Evolutionary conservation across 2,113 vertebrate species (phyloP).

Genomic region (Castor canadensis): DNA sequence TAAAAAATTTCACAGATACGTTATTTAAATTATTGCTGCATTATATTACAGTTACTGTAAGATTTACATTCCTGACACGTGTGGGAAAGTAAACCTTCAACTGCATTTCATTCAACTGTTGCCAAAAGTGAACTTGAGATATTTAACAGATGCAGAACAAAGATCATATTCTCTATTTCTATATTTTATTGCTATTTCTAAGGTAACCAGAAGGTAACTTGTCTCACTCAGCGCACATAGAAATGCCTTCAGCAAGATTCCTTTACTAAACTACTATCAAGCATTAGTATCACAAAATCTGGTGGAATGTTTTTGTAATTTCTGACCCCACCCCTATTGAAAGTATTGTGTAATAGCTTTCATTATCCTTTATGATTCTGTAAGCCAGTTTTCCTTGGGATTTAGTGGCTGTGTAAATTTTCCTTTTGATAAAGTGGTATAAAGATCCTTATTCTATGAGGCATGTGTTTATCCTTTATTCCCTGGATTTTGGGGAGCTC

Average conservation of each 20-base stretch:
- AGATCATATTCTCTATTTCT: neutral
- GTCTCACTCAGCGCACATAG: neutral
- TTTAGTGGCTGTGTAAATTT: neutral
- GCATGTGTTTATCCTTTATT: neutral
- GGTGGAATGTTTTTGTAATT: conserved; percentile 2
- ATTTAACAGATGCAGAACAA: neutral
- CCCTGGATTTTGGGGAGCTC: conserved; percentile 10
- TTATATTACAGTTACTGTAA: neutral
- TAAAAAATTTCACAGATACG: neutral
- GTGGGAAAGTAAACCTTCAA: neutral
- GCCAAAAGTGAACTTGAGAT: neutral
- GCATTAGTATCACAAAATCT: conserved; percentile 10
- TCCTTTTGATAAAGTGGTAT: conserved; percentile 7
- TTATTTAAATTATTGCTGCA: neutral
- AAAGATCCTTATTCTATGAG: neutral
- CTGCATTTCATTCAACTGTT: conserved; percentile 12
- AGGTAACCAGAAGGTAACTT: neutral
- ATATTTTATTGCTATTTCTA: neutral
- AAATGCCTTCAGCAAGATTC: neutral
- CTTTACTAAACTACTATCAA: neutral
- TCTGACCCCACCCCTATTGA: neutral
- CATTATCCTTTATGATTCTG: neutral
- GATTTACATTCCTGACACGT: neutral
- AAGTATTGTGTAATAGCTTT: neutral
- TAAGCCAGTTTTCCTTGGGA: neutral